A percentile compares a stretch with the other conserved stretches of the same genome.
phyloP scores from a whole-genome alignment of 2,888 invertebrate genomes.

The Helleia helle region DNA sequence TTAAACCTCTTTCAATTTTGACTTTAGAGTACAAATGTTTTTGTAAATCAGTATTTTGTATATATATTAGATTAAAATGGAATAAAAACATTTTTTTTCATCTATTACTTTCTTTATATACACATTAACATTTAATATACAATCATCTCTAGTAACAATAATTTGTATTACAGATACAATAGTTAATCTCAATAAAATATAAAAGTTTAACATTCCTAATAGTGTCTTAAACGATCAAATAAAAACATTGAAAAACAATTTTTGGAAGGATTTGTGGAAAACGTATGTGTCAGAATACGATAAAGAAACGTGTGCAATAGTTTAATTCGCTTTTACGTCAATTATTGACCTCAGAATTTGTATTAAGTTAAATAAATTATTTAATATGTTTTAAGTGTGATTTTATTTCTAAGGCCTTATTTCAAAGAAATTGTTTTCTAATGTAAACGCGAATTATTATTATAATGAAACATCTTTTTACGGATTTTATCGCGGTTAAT shows the following conservation, averaged over 20 bases:
- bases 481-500: too few species aligned
- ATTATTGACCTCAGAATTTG: too few species aligned
- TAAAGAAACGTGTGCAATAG: too few species aligned
- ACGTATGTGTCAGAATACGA: too few species aligned
- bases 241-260: background rate
- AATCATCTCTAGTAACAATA: slow-evolving; percentile 28
- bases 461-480: too few species aligned
- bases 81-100: slow-evolving; percentile 28
- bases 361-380: background rate
- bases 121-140: slow-evolving; percentile 54
- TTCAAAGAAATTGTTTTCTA: too few species aligned
- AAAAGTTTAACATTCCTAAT: slow-evolving; percentile 10
- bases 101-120: slow-evolving; percentile 44
- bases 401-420: background rate
- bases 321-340: too few species aligned
- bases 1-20: slow-evolving; percentile 3
- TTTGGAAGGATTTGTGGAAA: background rate
- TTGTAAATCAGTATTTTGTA: slow-evolving; percentile 15
- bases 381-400: background rate
- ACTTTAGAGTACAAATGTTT: slow-evolving; percentile 12
- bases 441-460: too few species aligned
- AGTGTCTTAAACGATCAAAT: background rate
- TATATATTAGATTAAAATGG: slow-evolving; percentile 22
- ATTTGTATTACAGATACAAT: slow-evolving; percentile 14
- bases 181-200: slow-evolving; percentile 12